A percentile compares a stretch with the other conserved stretches of the same genome.
These are phyloP conservation scores for Colletes latitarsis DNA, from an alignment of 1,140 invertebrate genomes.

Conservation along the genomic window DNA sequence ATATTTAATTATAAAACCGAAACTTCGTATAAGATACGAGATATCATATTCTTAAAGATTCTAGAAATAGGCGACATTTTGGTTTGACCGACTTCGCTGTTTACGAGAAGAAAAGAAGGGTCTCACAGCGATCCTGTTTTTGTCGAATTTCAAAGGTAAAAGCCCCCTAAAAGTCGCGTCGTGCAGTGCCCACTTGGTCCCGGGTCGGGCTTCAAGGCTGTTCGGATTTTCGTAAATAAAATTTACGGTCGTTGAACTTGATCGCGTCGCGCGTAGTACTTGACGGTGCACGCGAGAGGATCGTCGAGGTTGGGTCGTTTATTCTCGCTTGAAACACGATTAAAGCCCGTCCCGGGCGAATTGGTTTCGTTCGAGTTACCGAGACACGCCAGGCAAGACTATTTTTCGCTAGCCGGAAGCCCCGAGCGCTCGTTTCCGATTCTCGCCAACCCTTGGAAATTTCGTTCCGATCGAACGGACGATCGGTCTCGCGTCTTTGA, in stretches of 20 bases:
- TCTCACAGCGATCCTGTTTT: no score
- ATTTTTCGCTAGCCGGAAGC: constrained; percentile 32
- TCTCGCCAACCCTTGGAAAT: constrained; percentile 16
- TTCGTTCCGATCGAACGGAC: constrained; percentile 18
- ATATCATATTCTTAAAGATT: no score
- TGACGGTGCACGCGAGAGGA: constrained; percentile 22
- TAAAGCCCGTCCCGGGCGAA: constrained; percentile 46
- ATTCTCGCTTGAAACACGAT: constrained; percentile 64
- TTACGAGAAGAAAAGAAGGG: no score
- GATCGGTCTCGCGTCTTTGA: constrained; percentile 37
- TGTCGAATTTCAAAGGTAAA: no score
- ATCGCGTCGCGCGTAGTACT: constrained; percentile 36
- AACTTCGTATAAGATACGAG: no score
- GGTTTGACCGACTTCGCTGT: no score
- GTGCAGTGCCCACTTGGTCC: neutral
- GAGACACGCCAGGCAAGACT: constrained; percentile 11
- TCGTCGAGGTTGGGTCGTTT: constrained; percentile 61
- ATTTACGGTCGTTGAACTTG: constrained; percentile 74
- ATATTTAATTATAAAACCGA: no score
- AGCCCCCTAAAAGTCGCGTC: constrained; percentile 20
- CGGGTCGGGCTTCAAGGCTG: constrained; percentile 25
- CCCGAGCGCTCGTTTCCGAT: constrained; percentile 24
- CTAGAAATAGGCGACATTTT: no score
- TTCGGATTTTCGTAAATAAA: constrained; percentile 74
- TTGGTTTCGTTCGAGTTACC: constrained; percentile 31